Evolutionary conservation across 2,888 invertebrate species (phyloP).

Genomic region (Folsomia manolachei): DNA sequence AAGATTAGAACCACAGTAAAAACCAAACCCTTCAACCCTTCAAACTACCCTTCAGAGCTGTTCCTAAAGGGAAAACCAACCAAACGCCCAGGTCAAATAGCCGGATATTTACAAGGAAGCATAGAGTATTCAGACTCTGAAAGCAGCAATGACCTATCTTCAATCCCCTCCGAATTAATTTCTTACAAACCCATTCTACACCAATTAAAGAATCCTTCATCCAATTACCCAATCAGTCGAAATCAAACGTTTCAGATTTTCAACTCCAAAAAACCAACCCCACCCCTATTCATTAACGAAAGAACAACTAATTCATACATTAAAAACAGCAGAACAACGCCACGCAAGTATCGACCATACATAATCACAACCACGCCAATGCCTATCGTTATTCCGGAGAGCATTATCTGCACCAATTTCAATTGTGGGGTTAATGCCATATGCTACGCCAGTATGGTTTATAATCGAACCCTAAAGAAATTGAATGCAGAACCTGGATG

Average conservation of each 20-base stretch:
- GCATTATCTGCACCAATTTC: slow-evolving; percentile 30
- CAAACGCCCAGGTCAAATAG: not conserved
- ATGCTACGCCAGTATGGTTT: slow-evolving; percentile 32
- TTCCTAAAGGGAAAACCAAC: no score
- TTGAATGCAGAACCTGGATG: slow-evolving; percentile 32
- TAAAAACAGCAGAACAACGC: slow-evolving; percentile 16
- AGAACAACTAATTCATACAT: no score
- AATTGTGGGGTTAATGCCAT: slow-evolving; percentile 37
- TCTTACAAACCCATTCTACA: not conserved
- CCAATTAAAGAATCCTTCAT: not conserved
- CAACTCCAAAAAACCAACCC: not conserved
- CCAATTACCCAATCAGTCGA: no score
- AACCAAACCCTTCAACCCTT: slow-evolving; percentile 11
- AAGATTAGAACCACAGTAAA: not conserved
- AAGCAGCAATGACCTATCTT: not conserved
- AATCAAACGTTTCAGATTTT: not conserved
- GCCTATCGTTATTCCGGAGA: slow-evolving; percentile 31
- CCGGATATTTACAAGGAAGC: not conserved
- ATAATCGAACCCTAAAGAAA: slow-evolving; percentile 29
- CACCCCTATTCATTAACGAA: not conserved
- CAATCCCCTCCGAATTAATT: not conserved
- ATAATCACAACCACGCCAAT: slow-evolving; percentile 20
- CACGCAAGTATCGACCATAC: slow-evolving; percentile 17
- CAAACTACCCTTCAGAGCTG: slow-evolving; percentile 8
- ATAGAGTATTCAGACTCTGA: not conserved